These are phyloP conservation scores for Stictonetta naevosa DNA, from an alignment of 2,113 vertebrate species.

Conservation along the genomic window DNA sequence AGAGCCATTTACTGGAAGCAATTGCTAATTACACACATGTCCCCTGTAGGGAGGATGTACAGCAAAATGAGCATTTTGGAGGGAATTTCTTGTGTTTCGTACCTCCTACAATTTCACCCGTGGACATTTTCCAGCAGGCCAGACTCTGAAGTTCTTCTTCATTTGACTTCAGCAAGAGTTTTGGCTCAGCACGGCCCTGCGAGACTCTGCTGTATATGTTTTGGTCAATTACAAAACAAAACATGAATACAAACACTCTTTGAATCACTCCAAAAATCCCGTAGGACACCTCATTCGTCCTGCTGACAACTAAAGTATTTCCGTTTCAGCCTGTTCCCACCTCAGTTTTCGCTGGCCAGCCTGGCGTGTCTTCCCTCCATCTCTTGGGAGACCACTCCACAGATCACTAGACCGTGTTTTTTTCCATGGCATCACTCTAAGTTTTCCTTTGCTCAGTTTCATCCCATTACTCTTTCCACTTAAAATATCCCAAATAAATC, in stretches of 20 bases:
- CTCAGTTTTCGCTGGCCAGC: background rate
- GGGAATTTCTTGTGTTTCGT: background rate
- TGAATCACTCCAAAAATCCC: background rate
- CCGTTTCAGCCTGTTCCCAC: background rate
- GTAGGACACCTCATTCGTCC: background rate
- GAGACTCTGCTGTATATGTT: background rate
- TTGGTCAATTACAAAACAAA: conserved; percentile 64
- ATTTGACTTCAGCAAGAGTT: background rate
- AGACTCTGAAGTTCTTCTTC: background rate
- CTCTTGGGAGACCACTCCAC: background rate
- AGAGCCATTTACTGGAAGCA: conserved; percentile 45
- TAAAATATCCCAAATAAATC: conserved; percentile 19
- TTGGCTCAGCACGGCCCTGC: background rate
- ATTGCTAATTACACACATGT: conserved; percentile 32
- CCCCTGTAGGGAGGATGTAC: conserved; percentile 27
- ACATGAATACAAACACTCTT: conserved; percentile 20
- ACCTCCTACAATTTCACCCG: background rate
- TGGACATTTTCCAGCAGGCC: background rate
- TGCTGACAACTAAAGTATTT: conserved; percentile 16
- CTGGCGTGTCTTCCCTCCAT: background rate
- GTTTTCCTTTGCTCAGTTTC: conserved; percentile 35
- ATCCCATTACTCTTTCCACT: conserved; percentile 2
- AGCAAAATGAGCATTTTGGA: conserved; percentile 19
- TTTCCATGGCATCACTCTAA: background rate
- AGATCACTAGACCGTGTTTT: background rate